Evolutionary conservation across 2,113 vertebrate genomes (phyloP), one percentile per base, ranked within the genome.

Genomic region (Myiopsitta monachus): DNA sequence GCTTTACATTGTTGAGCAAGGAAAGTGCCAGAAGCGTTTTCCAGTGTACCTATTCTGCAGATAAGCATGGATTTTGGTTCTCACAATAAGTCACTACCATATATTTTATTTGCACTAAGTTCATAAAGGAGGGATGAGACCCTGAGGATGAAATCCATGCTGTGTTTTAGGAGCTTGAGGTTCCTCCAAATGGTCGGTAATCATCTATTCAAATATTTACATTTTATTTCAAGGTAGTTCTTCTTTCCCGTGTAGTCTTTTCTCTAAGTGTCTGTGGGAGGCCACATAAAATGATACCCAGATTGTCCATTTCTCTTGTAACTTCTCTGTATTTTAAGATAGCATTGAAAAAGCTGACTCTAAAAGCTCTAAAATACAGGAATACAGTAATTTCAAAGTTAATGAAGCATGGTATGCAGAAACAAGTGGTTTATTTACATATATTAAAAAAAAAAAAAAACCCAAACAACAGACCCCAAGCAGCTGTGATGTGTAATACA

Each of bases 401-500:
- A 82, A 73, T 76, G 57, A 88, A 72, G 47, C 41, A 22, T 75
- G 47, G 9, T 61, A 68, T 69, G 51, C 30, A 61, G 78, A 68
- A 85, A 67, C 11, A 77, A 86, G 55, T 62, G n/a, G 9, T 33
- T 92, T 83, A 11, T 61, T 52, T 84, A 22, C 7, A 4, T n/a
- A 3, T 24, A 5, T 24, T 7, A 18, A 31, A 46, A 51, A 27
- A 4, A 0, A 52, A 6, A 26, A 4, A 0, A 6, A 8, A 3
- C 19, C n/a, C n/a, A n/a, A n/a, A n/a, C n/a, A n/a, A n/a, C n/a
- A 22, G n/a, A 23, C 12, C 8, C 36, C 11, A 13, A 80, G 44
- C 70, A 85, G 39, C 70, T 82, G 59, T 79, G 81, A 39, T 83
- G 33, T n/a, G 28, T 67, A 61, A 64, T 74, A 55, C 4, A 26